Base-by-base conservation (phyloP, 2,888 invertebrate genomes). In the Chloroclysta siterata region DNA sequence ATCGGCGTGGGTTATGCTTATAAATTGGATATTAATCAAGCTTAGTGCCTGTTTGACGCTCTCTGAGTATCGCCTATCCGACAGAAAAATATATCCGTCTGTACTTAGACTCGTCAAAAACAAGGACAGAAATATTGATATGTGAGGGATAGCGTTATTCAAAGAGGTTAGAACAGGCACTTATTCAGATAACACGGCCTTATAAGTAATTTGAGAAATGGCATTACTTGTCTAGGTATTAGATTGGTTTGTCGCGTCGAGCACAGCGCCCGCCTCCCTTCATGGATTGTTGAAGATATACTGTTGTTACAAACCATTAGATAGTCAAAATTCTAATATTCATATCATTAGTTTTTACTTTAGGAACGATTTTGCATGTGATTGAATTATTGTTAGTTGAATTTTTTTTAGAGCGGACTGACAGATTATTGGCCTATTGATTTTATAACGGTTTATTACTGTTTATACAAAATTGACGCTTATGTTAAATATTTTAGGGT, bases 271-370 rank as follows among this genome's bases (percentile, higher is more conserved):
- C 74, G 72, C 72, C 71, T 47, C 79, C 72, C 79, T 72, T 71
- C 72, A 65, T 71, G 67, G 76, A 77, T 76, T 75, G 70, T 76
- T 75, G 72, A 72, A 76, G 78, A 73, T 67, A 76, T 71, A 72
- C 75, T 75, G 69, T 81, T 82, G 80, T 86, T 84, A 85, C 84
- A 79, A 64, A 84, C n/a, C 82, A 76, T 88, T 92, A 92, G 92
- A 90, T 92, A 92, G 92, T 85, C 89, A 77, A 91, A 92, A 92
- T 92, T 92, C 69, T 88, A 87, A 84, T 87, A 84, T 91, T 89
- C 92, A 93, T 93, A 93, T 93, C 92, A 93, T 91, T 93, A 93
- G 92, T 80, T 91, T 88, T 88, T 91, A 92, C 87, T 90, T 91
- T 91, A 92, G 90, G 82, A 79, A 81, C 83, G 83, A 84, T 86